phyloP scores from a whole-genome alignment of 2,888 invertebrate species.

The Dolomedes plantarius region DNA sequence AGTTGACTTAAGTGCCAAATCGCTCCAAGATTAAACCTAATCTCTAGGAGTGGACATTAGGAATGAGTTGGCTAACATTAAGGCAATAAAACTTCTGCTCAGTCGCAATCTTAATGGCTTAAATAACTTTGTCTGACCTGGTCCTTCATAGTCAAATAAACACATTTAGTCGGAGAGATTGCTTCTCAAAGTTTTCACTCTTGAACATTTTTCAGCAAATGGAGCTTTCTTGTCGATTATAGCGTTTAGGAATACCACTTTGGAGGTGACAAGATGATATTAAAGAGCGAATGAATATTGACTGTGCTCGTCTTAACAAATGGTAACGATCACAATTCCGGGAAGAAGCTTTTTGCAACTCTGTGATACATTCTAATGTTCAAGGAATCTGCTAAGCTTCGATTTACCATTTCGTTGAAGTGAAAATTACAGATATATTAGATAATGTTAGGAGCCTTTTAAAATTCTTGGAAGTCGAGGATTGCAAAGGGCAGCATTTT shows the following conservation, averaged over 20 bases:
- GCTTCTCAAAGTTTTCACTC: constrained; percentile 47
- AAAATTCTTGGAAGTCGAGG: too few species aligned
- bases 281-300: constrained; percentile 41
- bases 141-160: constrained; percentile 60
- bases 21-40: constrained; percentile 68
- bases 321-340: neutral
- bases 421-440: neutral
- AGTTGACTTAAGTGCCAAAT: constrained; percentile 64
- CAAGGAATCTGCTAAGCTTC: neutral
- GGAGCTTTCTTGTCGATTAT: constrained; percentile 51
- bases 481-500: too few species aligned
- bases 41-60: constrained; percentile 69
- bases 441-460: too few species aligned
- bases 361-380: neutral
- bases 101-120: constrained; percentile 62
- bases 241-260: constrained; percentile 54
- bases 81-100: constrained; percentile 66
- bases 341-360: neutral
- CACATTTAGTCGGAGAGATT: constrained; percentile 54
- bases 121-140: constrained; percentile 62
- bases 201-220: constrained; percentile 49
- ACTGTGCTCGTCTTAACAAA: neutral
- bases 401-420: neutral
- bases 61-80: constrained; percentile 68
- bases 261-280: constrained; percentile 49